Evolutionary conservation across 1,140 invertebrate species (phyloP), one percentile per base, ranked within the genome.

Genomic region (Atta texana): DNA sequence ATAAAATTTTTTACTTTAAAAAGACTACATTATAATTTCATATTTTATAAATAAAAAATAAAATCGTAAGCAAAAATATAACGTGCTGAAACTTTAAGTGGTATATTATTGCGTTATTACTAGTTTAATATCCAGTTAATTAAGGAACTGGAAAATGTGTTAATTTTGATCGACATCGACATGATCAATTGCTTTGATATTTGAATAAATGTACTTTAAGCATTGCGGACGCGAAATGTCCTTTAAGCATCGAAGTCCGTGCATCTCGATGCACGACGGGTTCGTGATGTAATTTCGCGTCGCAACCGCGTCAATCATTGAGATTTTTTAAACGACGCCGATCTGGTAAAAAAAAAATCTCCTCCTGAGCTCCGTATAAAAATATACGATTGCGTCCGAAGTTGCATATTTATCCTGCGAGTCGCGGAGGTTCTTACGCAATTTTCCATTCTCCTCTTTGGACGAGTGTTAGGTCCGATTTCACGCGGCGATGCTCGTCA

Each of bases 351-450:
- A 74, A 74, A 82, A 51, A 44, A 44, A 44, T 44, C 39, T 61
- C 51, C 39, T 61, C 51, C 24, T 3, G 53, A 59, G 53, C 34
- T 14, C 5, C 51, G 64, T 16, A 16, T 63, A 39, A 82, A 81
- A 82, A 72, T 59, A 72, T 44, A 55, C 55, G 34, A 44, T 82
- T 82, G 55, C 80, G 68, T 72, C 24, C 80, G 49, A 61, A 74
- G 69, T 75, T 57, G 69, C 80, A 61, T 84, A 87, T 89, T 89
- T 90, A 74, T 90, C 77, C 71, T 64, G 69, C 87, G 51, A 82
- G 80, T 16, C 69, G n/a, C 66, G 21, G 16, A 69, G 49, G 39
- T 51, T 71, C 74, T 90, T 90, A 76, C 66, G 86, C 86, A 90
- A 90, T 89, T 88, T 75, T 85, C 74, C 89, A 59, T 87, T 87